Conservation (phyloP, 2,797 vertebrate genomes). For the Characodon lateralis region DNA sequence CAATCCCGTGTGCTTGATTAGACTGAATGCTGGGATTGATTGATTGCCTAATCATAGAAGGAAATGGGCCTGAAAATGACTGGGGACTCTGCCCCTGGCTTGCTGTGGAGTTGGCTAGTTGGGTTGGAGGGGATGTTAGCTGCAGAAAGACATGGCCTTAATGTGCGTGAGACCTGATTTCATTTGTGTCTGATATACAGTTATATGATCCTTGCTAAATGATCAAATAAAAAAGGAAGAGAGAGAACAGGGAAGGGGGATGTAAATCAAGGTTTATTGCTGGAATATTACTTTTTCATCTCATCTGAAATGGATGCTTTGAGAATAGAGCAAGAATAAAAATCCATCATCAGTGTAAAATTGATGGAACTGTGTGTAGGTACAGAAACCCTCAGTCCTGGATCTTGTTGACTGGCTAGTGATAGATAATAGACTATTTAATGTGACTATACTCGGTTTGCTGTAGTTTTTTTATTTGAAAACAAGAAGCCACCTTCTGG, state of each 20-base stretch:
- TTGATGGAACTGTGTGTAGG: conserved; percentile 62
- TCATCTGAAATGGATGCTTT: conserved; percentile 83
- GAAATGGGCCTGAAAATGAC: conserved; percentile 92
- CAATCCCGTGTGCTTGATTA: conserved; percentile 89
- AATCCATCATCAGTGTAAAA: conserved; percentile 78
- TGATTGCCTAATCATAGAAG: conserved; percentile 91
- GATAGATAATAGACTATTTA: conserved; percentile 47
- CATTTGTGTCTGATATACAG: conserved; percentile 90
- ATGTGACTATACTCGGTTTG: conserved; percentile 51
- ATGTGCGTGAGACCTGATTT: conserved; percentile 87
- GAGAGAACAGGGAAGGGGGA: conserved; percentile 70
- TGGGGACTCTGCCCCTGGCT: conserved; percentile 88
- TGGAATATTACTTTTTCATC: conserved; percentile 87
- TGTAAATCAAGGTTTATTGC: conserved; percentile 90
- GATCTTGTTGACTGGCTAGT: conserved; percentile 49
- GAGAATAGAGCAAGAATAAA: conserved; percentile 80
- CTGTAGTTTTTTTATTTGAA: conserved; percentile 4
- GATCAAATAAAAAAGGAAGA: conserved; percentile 84
- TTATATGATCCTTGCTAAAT: conserved; percentile 88
- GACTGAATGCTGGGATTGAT: conserved; percentile 90
- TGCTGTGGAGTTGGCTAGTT: conserved; percentile 76
- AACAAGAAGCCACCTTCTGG: background rate
- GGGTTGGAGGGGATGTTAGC: conserved; percentile 81
- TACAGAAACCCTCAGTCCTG: conserved; percentile 43
- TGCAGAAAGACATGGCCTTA: conserved; percentile 84